Percentiles rank a stretch among this genome's conserved stretches.
Evolutionary conservation across 1,140 invertebrate genomes (phyloP).

Genomic region (Holotrichia oblita): DNA sequence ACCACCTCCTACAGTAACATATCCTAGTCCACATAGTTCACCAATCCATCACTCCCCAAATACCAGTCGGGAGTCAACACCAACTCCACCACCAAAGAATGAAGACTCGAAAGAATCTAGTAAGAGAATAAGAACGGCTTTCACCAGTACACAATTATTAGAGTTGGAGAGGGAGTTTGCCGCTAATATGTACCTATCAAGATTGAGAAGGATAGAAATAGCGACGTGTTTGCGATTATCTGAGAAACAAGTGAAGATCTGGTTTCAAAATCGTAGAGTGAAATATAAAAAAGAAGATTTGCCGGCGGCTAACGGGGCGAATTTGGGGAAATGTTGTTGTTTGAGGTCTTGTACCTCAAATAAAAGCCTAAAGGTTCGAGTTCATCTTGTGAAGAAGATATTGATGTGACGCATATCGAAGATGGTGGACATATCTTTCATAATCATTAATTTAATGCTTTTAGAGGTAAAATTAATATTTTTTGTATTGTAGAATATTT

Average conservation of each 20-base stretch:
- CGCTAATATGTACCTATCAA: slow-evolving; percentile 89
- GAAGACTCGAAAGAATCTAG: slow-evolving; percentile 67
- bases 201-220: slow-evolving; percentile 90
- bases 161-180: slow-evolving; percentile 93
- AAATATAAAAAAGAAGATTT: slow-evolving; percentile 89
- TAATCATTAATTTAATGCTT: slow-evolving; percentile 10
- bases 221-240: slow-evolving; percentile 87
- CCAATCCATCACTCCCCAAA: slow-evolving; percentile 61
- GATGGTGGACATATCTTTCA: slow-evolving; percentile 40
- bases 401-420: slow-evolving; percentile 57
- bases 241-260: slow-evolving; percentile 96
- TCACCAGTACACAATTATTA: slow-evolving; percentile 90
- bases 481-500: background rate
- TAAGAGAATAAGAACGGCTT: slow-evolving; percentile 89
- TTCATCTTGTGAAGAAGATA: slow-evolving; percentile 54
- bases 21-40: slow-evolving; percentile 57
- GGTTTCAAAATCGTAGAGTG: slow-evolving; percentile 92
- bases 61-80: slow-evolving; percentile 66
- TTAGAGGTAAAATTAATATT: background rate
- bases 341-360: slow-evolving; percentile 49
- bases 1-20: background rate
- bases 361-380: slow-evolving; percentile 49
- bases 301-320: slow-evolving; percentile 42
- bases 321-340: slow-evolving; percentile 53
- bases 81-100: slow-evolving; percentile 66